phyloP scores from a whole-genome alignment of 2,888 invertebrate species.

The Agonum fuliginosum region DNA sequence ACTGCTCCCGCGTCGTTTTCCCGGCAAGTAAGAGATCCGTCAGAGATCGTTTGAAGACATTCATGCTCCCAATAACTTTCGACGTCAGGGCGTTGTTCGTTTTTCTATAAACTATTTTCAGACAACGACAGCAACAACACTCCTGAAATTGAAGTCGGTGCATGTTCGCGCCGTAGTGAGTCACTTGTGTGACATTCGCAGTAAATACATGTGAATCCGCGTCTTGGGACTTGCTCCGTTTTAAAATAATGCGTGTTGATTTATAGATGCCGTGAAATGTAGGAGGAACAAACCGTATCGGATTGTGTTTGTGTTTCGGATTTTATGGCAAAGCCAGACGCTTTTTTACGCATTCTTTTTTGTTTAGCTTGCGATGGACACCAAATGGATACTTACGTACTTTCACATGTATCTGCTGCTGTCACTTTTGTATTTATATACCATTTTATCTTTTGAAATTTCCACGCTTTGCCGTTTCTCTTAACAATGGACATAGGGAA shows the following conservation, averaged over 20 bases:
- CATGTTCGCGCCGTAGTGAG: constrained; percentile 4
- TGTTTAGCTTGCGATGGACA: constrained; percentile 38
- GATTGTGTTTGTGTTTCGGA: constrained; percentile 45
- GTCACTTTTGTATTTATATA: constrained; percentile 39
- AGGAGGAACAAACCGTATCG: constrained; percentile 42
- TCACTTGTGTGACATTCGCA: constrained; percentile 18
- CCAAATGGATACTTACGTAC: constrained; percentile 43
- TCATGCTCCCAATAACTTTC: constrained; percentile 52
- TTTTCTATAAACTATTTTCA: constrained; percentile 54
- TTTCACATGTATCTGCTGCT: constrained; percentile 36
- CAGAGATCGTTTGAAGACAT: constrained; percentile 47
- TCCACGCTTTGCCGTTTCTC: constrained; percentile 4
- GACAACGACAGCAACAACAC: no score
- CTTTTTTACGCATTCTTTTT: constrained; percentile 40
- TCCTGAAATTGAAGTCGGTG: constrained; percentile 54
- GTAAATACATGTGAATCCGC: constrained; percentile 32
- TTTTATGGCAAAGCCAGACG: constrained; percentile 40
- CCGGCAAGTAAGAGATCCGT: constrained; percentile 47
- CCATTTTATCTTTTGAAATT: constrained; percentile 29
- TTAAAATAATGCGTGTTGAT: constrained; percentile 55
- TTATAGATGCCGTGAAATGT: constrained; percentile 48
- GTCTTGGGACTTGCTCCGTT: constrained; percentile 28
- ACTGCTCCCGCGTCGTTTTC: no score
- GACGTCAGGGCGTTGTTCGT: constrained; percentile 43
- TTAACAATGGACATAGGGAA: constrained; percentile 1